These are phyloP conservation scores for Platyrinchus mystaceus DNA, from an alignment of 2,797 vertebrate species.

Conservation along the genomic window DNA sequence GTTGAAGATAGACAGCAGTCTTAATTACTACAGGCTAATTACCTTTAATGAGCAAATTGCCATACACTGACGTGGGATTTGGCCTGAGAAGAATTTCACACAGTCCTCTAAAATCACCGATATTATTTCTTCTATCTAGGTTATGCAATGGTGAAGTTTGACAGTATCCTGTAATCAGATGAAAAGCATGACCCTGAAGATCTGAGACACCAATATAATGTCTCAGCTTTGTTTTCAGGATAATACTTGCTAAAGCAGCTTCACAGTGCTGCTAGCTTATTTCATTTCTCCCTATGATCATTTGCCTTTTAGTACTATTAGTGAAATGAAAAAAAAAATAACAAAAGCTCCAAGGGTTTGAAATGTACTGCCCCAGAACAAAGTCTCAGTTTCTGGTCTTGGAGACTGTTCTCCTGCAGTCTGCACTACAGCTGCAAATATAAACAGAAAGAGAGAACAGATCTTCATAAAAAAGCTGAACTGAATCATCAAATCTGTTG, in stretches of 20 bases:
- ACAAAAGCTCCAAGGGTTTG: neutral
- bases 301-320: neutral
- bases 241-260: neutral
- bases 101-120: neutral
- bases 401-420: neutral
- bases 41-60: slow-evolving; percentile 4
- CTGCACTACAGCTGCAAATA: slow-evolving; percentile 7
- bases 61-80: neutral
- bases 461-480: slow-evolving; percentile 10
- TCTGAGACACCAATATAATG: neutral
- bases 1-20: neutral
- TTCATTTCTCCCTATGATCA: neutral
- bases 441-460: slow-evolving; percentile 20
- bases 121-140: neutral
- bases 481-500: slow-evolving; percentile 58
- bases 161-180: neutral
- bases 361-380: neutral
- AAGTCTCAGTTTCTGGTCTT: slow-evolving; percentile 5
- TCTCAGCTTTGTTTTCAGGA: neutral
- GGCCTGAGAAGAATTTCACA: slow-evolving; percentile 10
- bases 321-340: neutral
- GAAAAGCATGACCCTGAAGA: neutral
- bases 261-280: neutral
- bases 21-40: slow-evolving; percentile 25
- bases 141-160: neutral